These are phyloP conservation scores for Ganaspis brasiliensis DNA, from an alignment of 2,888 invertebrate species.

Conservation along the genomic window DNA sequence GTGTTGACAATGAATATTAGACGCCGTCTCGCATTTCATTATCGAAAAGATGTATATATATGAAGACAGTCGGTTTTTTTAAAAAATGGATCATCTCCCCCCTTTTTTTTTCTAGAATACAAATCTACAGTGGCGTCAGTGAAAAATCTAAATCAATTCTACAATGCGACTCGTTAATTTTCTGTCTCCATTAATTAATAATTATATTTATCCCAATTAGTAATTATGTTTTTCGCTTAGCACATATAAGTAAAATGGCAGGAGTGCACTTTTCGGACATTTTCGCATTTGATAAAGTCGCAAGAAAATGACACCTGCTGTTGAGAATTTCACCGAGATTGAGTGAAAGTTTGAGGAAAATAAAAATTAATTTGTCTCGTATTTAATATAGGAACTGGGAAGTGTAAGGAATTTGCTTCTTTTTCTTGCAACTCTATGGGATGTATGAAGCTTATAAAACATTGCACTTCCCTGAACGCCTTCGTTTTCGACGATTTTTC, in stretches of 20 bases:
- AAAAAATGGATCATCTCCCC: constrained; percentile 12
- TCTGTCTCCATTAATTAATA: background rate
- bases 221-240: constrained; percentile 23
- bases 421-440: constrained; percentile 51
- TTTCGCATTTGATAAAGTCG: constrained; percentile 22
- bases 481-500: constrained; percentile 85
- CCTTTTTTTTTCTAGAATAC: background rate
- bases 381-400: constrained; percentile 5
- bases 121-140: constrained; percentile 37
- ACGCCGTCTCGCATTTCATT: constrained; percentile 23
- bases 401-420: constrained; percentile 22
- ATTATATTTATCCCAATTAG: background rate
- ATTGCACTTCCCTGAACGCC: constrained; percentile 81
- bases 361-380: constrained; percentile 15
- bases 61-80: constrained; percentile 29
- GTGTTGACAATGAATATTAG: constrained; percentile 44
- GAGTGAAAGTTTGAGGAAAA: constrained; percentile 2
- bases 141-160: constrained; percentile 42
- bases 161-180: constrained; percentile 6
- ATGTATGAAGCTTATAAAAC: constrained; percentile 71
- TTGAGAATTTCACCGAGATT: background rate
- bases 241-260: constrained; percentile 37
- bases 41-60: constrained; percentile 27
- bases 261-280: constrained; percentile 28
- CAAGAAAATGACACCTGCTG: constrained; percentile 7